Evolutionary conservation across 2,888 invertebrate genomes (phyloP).

Genomic region (Lithosia quadra): DNA sequence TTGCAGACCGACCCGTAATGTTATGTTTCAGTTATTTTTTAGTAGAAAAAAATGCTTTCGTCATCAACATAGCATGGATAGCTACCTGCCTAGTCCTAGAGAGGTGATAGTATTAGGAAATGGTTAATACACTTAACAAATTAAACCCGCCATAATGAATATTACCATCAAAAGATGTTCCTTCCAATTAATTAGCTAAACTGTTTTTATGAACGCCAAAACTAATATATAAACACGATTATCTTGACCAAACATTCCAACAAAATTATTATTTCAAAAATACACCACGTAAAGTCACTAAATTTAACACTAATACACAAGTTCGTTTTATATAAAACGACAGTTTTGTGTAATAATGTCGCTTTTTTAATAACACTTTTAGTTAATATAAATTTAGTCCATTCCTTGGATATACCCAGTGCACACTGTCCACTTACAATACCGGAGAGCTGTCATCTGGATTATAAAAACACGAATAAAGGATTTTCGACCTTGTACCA

Average conservation of each 20-base stretch:
- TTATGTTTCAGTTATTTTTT: neutral
- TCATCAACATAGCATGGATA: neutral
- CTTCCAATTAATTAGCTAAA: slow-evolving; percentile 8
- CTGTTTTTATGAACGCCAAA: slow-evolving; percentile 15
- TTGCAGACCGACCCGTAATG: neutral
- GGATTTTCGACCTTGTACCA: slow-evolving; percentile 30
- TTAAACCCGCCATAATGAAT: neutral
- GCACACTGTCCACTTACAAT: slow-evolving; percentile 72
- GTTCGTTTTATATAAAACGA: slow-evolving; percentile 18
- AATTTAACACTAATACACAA: slow-evolving; percentile 41
- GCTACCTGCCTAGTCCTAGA: neutral
- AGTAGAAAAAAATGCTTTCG: too few relatives aligned
- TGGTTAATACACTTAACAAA: neutral
- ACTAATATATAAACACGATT: slow-evolving; percentile 31
- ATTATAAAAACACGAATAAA: slow-evolving; percentile 34
- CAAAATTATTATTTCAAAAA: slow-evolving; percentile 21
- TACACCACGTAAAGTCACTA: slow-evolving; percentile 27
- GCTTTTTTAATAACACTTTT: slow-evolving; percentile 34
- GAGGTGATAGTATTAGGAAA: neutral
- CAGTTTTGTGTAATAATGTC: slow-evolving; percentile 31
- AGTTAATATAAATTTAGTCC: slow-evolving; percentile 48
- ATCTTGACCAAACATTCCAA: slow-evolving; percentile 11
- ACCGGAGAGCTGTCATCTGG: slow-evolving; percentile 76
- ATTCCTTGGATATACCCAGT: slow-evolving; percentile 46
- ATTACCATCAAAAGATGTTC: neutral